Conservation (phyloP, 2,113 vertebrate species). For the Macquaria ambigua region DNA sequence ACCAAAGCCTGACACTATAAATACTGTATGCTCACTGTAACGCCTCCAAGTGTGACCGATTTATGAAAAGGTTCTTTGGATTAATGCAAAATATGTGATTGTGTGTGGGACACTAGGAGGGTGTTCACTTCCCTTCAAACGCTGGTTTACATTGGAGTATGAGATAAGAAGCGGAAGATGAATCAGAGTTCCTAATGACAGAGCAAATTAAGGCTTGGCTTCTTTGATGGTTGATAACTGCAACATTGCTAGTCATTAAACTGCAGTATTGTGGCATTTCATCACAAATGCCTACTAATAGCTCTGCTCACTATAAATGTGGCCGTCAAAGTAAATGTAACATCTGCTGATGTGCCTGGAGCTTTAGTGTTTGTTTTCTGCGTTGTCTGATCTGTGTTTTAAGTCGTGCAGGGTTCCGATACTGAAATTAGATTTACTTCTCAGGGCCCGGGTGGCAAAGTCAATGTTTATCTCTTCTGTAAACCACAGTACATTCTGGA, state of each 20-base stretch:
- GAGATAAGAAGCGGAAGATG: not conserved
- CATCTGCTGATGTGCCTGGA: constrained; percentile 36
- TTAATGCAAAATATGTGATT: not conserved
- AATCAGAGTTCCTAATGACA: not conserved
- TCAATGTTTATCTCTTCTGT: constrained; percentile 82
- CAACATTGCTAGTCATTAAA: not conserved
- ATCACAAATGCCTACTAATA: constrained; percentile 1
- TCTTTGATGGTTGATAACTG: not conserved
- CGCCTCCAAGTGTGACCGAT: constrained; percentile 5
- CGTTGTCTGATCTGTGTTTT: constrained; percentile 57
- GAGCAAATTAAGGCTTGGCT: constrained; percentile 4
- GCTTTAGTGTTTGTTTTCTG: constrained; percentile 48
- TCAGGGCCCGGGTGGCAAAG: constrained; percentile 68
- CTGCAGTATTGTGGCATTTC: not conserved
- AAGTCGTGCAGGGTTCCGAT: constrained; percentile 62
- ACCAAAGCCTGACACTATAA: constrained; percentile 67
- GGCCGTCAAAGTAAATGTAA: constrained; percentile 25
- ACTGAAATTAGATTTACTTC: constrained; percentile 69
- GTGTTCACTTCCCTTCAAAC: not conserved
- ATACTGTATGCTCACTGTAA: constrained; percentile 42
- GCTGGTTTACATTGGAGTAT: not conserved
- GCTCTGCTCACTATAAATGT: constrained; percentile 8
- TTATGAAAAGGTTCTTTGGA: constrained; percentile 7
- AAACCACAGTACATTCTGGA: constrained; percentile 81
- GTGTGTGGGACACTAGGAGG: not conserved